A percentile compares a stretch with the other conserved stretches of the same genome.
Evolutionary conservation across 2,888 invertebrate species (phyloP).

Genomic region (Parasteatoda lunata): DNA sequence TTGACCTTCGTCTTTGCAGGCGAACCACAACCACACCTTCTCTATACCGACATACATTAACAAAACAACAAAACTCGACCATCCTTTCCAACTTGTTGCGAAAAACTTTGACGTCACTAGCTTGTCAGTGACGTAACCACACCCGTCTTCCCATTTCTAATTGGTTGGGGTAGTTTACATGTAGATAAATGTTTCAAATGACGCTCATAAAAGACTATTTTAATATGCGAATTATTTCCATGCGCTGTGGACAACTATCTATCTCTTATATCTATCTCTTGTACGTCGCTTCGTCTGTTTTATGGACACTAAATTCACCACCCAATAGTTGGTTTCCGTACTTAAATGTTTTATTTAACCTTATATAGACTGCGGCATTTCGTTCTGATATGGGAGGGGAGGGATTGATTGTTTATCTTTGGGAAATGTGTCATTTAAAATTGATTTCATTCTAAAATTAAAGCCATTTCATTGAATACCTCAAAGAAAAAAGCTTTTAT

Average conservation of each 20-base stretch:
- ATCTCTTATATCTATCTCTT: background rate
- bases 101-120: constrained; percentile 61
- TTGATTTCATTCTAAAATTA: too few relatives aligned
- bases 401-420: too few relatives aligned
- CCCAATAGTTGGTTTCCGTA: too few relatives aligned
- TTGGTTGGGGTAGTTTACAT: constrained; percentile 59
- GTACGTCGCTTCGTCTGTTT: too few relatives aligned
- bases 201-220: constrained; percentile 53
- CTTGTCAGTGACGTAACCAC: constrained; percentile 47
- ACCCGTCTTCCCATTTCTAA: constrained; percentile 38
- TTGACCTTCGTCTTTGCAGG: constrained; percentile 28
- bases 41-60: background rate
- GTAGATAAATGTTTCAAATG: constrained; percentile 33
- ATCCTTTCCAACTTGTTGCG: constrained; percentile 50
- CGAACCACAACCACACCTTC: background rate
- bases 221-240: constrained; percentile 40
- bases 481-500: too few relatives aligned
- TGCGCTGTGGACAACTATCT: background rate
- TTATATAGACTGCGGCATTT: too few relatives aligned
- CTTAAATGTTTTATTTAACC: too few relatives aligned
- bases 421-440: too few relatives aligned
- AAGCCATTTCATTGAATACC: too few relatives aligned
- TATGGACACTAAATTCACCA: too few relatives aligned
- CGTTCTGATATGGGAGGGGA: too few relatives aligned
- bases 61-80: constrained; percentile 16